Evolutionary conservation across 2,888 invertebrate species (phyloP).

Genomic region (Lysandra coridon): DNA sequence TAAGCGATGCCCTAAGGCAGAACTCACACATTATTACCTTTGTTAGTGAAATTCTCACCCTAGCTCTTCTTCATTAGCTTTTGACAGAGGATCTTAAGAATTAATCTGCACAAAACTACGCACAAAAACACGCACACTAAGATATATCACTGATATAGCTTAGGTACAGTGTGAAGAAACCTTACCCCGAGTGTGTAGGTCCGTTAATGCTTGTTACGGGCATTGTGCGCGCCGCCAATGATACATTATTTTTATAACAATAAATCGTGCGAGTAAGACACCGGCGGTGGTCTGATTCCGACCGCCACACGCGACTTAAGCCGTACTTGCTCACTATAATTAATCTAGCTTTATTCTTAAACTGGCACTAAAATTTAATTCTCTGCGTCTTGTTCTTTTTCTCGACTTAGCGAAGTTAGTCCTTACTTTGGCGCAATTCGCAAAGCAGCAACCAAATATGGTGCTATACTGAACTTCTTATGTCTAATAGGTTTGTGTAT

Average conservation of each 20-base stretch:
- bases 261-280: conserved; percentile 79
- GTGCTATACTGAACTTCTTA: neutral
- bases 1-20: no score
- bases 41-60: no score
- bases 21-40: no score
- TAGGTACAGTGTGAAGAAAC: neutral
- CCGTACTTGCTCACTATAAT: conserved; percentile 40
- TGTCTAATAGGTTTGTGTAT: neutral
- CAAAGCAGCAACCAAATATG: no score
- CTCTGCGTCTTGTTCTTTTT: neutral
- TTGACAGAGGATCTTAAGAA: no score
- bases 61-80: no score
- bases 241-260: conserved; percentile 81
- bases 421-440: neutral
- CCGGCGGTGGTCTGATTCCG: conserved; percentile 67
- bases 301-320: conserved; percentile 40
- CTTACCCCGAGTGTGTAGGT: conserved; percentile 37
- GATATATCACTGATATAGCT: neutral
- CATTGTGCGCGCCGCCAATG: conserved; percentile 71
- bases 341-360: conserved; percentile 35
- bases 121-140: no score
- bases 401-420: neutral
- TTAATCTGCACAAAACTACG: no score
- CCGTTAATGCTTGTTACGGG: conserved; percentile 74
- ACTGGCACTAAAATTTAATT: neutral